Conservation (phyloP, 2,797 vertebrate species). For the Argyrosomus regius region DNA sequence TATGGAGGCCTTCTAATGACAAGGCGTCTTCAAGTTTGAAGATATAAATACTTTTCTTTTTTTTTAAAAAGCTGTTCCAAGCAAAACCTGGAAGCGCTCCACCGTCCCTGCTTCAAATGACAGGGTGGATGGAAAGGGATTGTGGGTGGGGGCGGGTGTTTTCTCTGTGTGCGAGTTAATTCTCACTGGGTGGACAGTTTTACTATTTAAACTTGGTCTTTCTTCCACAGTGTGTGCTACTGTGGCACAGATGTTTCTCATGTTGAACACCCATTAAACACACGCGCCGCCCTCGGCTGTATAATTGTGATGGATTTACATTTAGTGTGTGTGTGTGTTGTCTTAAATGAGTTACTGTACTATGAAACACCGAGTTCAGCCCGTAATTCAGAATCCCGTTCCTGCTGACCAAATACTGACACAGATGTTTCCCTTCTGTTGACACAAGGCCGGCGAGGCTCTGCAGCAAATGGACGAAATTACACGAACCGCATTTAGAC, state of each 20-base stretch:
- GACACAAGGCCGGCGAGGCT: slow-evolving; percentile 35
- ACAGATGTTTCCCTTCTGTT: slow-evolving; percentile 48
- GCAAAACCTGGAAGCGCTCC: slow-evolving; percentile 53
- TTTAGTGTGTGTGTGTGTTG: slow-evolving; percentile 18
- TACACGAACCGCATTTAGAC: slow-evolving; percentile 24
- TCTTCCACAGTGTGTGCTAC: slow-evolving; percentile 31
- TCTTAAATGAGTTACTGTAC: slow-evolving; percentile 31
- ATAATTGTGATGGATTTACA: slow-evolving; percentile 31
- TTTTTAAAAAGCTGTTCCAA: slow-evolving; percentile 38
- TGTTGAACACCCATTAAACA: slow-evolving; percentile 34
- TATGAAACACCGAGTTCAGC: slow-evolving; percentile 15
- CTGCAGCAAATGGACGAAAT: slow-evolving; percentile 30
- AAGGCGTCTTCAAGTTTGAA: slow-evolving; percentile 64
- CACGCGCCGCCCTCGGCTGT: neutral
- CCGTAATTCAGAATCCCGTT: slow-evolving; percentile 41
- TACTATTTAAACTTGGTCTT: slow-evolving; percentile 29
- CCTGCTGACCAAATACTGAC: slow-evolving; percentile 33
- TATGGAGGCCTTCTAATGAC: slow-evolving; percentile 71
- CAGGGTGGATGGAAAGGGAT: slow-evolving; percentile 59
- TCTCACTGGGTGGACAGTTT: slow-evolving; percentile 40
- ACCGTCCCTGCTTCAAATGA: slow-evolving; percentile 63
- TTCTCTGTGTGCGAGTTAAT: slow-evolving; percentile 28
- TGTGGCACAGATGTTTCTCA: slow-evolving; percentile 56
- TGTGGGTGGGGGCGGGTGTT: slow-evolving; percentile 27
- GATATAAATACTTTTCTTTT: slow-evolving; percentile 62